Evolutionary conservation across 2,113 vertebrate species (phyloP), one percentile per base, ranked within the genome.

Genomic region (Coptodon bakossiorum): DNA sequence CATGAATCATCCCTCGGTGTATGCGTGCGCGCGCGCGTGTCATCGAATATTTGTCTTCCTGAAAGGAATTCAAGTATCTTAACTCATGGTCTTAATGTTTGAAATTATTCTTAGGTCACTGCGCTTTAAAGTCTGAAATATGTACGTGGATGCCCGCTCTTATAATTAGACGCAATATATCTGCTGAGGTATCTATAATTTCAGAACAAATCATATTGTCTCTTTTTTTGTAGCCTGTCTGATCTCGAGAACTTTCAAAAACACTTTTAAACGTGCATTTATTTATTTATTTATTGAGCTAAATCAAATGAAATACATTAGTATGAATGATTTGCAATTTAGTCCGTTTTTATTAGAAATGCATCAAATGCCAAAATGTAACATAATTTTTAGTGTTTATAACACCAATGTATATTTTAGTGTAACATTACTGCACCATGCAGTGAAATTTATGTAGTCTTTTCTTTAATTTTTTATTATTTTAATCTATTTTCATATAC

Each of bases 1-100:
- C 92, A 90, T 86, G 90, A 92, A 91, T 91, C 87, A 88, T 88
- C 88, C 86, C 71, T 9, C 66, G 52, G 50, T 43, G 86, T 85
- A 56, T 82, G 73, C 68, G 82, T 50, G 66, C 73, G 79, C 78
- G 54, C 9, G 68, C 43, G 14, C 1, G 71, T 2, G 40, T 48
- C 40, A 50, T 11, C 16, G 43, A 78, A 78, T 78, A 31, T 50
- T 29, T 78, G 43, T 27, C 22, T 48, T 29, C 14, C 22, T 73
- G 14, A 29, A 73, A 10, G 14, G 40, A 73, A 19, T 71, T 36
- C 7, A 84, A 81, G 8, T 34, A 82, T 88, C 9, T 78, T 9
- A 57, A 56, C 40, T 54, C 34, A 16, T 17, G 57, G 7, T 29
- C 5, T 57, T 59, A 38, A 86, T n/a, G 27, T 36, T 24, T 27